Base-by-base conservation (phyloP, 1,140 invertebrate species). In the Dendroctonus valens region DNA sequence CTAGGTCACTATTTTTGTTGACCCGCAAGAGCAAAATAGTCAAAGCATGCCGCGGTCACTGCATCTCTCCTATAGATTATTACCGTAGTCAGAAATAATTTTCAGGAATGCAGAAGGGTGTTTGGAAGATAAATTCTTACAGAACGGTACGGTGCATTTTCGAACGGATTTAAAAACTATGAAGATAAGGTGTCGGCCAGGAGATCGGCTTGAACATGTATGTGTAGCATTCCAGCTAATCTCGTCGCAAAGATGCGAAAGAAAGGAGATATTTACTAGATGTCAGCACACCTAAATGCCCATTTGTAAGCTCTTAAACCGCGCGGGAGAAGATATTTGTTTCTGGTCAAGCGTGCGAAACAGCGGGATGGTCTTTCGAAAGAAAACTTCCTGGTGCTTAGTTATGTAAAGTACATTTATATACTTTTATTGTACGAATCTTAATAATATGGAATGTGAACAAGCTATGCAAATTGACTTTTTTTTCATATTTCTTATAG, bases 121-220 rank as follows among this genome's bases (percentile, higher is more conserved):
- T 63, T 63, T 63, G 54, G 60, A 44, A 63, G 60, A 63, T 63
- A 63, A 63, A 63, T 63, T 63, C 60, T 53, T 63, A 54, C 60
- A 63, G 44, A 54, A 50, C 60, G 51, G 51, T 44, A 51, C 48
- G 39, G 54, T 57, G 54, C 54, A 41, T 57, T 57, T 57, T 57
- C 53, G 54, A 57, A 50, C n/a, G 12, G 41, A 26, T 54, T 38
- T 54, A 63, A 63, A 61, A 53, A 49, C 54, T 11, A 26, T 9
- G 37, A 0, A 53, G 60, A 63, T 63, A 63, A 63, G 60, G 41
- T 53, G 60, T 53, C n/a, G 57, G 57, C 57, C 41, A 59, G 57
- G 48, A 59, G 51, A 44, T 50, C 50, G 60, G 50, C 51, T 50
- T 14, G 60, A 60, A 63, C 60, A 40, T 54, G 51, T 63, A 63